Base-by-base conservation (phyloP, 1,140 invertebrate genomes). In the Atta colombica region DNA sequence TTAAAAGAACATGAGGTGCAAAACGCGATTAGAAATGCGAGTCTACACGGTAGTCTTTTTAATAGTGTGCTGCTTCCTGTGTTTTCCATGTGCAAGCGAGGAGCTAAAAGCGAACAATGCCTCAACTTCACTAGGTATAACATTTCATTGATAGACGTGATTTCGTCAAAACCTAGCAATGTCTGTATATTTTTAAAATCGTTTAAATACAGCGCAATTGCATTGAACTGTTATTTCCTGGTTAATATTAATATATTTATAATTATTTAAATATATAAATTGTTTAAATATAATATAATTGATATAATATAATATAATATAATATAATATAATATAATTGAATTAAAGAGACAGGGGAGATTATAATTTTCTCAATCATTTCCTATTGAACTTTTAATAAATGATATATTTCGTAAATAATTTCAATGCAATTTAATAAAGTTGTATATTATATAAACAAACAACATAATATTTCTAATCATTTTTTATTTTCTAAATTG, bases 21-120 rank as follows among this genome's bases (percentile, higher is more conserved):
- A n/a, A 6, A 31, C 7, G 28, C 53, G 25, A 51, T 78, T 49
- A 21, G n/a, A 78, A 66, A 85, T 85, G 74, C 31, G 49, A 31
- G 16, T 21, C 39, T 61, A 74, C 35, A 10, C 49, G 49, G 28
- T 21, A 6, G 5, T 63, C 10, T n/a, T 85, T 18, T 28, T 85
- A 14, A 7, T 85, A 4, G 14, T 65, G 16, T 85, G 74, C 74
- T 85, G 28, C 31, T 78, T 85, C 82, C 75, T 85, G 31, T 77
- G 74, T 49, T 0, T 1, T 1, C 6, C 25, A 4, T 85, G 61
- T 58, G 45, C 71, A 0, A 12, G 14, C 14, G 74, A 45, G 1
- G 49, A 78, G 16, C 5, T 6, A 66, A 78, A 66, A 31, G 3
- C 16, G 12, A 35, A n/a, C 12, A 14, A 82, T 45, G 21, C 14